phyloP scores from a whole-genome alignment of 1,140 invertebrate genomes.

The Neodiprion lecontei region DNA sequence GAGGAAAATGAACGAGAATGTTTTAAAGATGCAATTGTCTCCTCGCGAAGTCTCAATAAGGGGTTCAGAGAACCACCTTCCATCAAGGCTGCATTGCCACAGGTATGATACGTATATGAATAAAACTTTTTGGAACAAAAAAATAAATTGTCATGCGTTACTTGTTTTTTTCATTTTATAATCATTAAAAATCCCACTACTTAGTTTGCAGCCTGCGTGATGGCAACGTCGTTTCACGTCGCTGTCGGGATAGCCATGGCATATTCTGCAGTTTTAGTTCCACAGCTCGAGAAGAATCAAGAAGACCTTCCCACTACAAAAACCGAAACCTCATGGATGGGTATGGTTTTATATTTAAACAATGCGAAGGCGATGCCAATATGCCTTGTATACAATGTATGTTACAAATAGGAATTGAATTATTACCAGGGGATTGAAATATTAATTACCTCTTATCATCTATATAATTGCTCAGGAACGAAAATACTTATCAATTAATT shows the following conservation, averaged over 20 bases:
- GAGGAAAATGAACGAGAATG: conserved; percentile 54
- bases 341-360: conserved; percentile 35
- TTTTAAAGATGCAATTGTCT: conserved; percentile 56
- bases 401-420: background rate
- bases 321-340: conserved; percentile 62
- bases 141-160: conserved; percentile 2
- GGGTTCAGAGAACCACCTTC: conserved; percentile 45
- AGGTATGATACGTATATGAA: conserved; percentile 35
- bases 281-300: conserved; percentile 56
- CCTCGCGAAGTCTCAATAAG: conserved; percentile 53
- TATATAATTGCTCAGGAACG: too few species aligned
- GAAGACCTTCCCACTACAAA: conserved; percentile 52
- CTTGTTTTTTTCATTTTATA: background rate
- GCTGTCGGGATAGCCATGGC: conserved; percentile 65
- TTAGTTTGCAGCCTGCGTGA: conserved; percentile 63
- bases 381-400: background rate
- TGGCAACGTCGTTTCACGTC: conserved; percentile 65
- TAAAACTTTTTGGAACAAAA: too few species aligned
- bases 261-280: conserved; percentile 66
- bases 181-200: conserved; percentile 3
- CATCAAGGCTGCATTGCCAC: conserved; percentile 45
- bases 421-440: too few species aligned
- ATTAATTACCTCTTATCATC: too few species aligned
- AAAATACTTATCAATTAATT: too few species aligned
- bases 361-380: background rate